phyloP scores from a whole-genome alignment of 2,113 vertebrate genomes.

The Rhea pennata region DNA sequence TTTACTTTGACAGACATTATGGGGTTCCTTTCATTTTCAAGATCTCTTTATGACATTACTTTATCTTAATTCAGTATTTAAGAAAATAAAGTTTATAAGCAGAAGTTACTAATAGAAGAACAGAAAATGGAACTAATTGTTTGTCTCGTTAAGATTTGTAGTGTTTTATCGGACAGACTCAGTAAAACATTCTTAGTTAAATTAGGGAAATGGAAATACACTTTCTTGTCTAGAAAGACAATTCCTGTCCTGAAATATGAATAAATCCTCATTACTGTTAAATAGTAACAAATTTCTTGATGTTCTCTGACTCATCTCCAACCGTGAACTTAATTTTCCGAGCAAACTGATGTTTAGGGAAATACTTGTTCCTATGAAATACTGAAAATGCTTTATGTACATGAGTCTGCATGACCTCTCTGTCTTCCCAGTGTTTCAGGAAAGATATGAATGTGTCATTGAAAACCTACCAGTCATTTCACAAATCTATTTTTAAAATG shows the following conservation, averaged over 20 bases:
- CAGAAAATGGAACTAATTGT: not conserved
- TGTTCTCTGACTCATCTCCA: not conserved
- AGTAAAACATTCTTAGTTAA: not conserved
- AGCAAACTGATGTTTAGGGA: not conserved
- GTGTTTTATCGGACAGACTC: not conserved
- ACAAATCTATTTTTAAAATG: not conserved
- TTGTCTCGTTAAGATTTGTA: not conserved
- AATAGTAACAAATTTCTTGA: not conserved
- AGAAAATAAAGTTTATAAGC: not conserved
- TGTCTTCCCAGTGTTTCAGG: rapidly evolving
- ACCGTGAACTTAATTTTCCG: not conserved
- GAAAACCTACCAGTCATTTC: not conserved
- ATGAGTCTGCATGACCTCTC: not conserved
- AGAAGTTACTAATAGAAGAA: not conserved
- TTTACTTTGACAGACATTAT: not conserved
- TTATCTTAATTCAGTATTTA: not conserved
- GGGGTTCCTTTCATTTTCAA: not conserved
- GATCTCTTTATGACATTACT: not conserved
- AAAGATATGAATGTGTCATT: not conserved
- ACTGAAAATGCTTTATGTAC: not conserved
- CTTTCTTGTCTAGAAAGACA: not conserved
- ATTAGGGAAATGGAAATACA: not conserved
- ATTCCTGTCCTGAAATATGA: not conserved
- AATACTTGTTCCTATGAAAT: not conserved
- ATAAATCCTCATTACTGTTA: not conserved